Conservation (phyloP, 2,113 vertebrate genomes). For the Microtus ochrogaster region DNA sequence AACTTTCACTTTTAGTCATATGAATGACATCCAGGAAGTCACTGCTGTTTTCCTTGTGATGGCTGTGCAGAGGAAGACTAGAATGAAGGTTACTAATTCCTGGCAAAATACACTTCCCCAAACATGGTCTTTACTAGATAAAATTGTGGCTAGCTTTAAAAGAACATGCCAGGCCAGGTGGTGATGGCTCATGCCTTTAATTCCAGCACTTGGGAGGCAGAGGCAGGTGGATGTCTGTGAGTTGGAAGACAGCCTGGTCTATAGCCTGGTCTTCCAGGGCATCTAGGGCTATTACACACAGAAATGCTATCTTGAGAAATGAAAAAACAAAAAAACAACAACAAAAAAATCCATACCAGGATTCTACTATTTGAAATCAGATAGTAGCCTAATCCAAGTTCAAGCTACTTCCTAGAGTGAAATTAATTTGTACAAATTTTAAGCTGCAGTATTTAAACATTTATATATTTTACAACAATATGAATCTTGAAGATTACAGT, state of each 20-base stretch:
- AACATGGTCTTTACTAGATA: neutral
- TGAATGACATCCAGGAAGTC: neutral
- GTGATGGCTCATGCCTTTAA: too few species aligned
- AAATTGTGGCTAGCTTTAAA: neutral
- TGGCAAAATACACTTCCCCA: neutral
- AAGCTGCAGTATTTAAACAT: neutral
- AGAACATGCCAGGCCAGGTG: too few species aligned
- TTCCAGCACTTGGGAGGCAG: too few species aligned
- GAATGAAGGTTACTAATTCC: neutral
- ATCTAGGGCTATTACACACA: too few species aligned
- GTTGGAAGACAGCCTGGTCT: too few species aligned
- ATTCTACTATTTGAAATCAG: constrained; percentile 28
- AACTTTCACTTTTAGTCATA: neutral
- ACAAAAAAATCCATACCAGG: neutral
- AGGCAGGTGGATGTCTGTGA: too few species aligned
- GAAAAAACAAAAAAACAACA: too few species aligned
- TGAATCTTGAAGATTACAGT: neutral
- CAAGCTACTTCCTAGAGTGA: neutral
- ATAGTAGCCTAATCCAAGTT: neutral
- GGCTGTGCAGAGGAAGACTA: neutral
- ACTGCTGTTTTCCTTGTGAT: neutral
- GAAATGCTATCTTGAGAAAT: too few species aligned
- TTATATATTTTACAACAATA: constrained; percentile 26
- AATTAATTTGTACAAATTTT: constrained; percentile 2
- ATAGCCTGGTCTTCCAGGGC: too few species aligned